Base-by-base conservation (phyloP, 2,797 vertebrate species). In the Argentina silus region DNA sequence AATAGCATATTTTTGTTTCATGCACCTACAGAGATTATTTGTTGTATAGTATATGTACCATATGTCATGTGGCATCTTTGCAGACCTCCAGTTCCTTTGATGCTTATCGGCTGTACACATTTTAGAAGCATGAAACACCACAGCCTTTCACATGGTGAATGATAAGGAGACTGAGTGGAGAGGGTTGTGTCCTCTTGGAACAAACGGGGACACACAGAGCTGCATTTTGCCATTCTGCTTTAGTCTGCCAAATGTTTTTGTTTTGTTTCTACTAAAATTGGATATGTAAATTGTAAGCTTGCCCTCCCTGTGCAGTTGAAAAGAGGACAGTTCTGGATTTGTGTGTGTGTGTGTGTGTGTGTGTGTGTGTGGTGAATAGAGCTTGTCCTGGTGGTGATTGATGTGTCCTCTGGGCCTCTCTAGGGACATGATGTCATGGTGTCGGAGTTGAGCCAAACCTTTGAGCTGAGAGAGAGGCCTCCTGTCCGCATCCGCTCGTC, bases 381-480 rank as follows among this genome's bases (percentile, higher is more conserved):
- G 56, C 56, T 60, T 60, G 57, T 60, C 10, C 9, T 3, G 23
- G 21, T 36, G 21, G 23, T 60, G 86, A 83, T 89, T 75, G 87
- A 82, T n/a, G 60, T 77, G 65, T 48, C 70, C 70, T 63, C 71
- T 59, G 69, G 73, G 73, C 63, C 78, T 78, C 59, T 0, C 0
- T 53, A 67, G 72, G 57, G 68, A 63, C 56, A 36, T 92, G 91
- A 93, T 89, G 91, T 92, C 90, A 93, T 86, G 81, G 88, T 69
- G 78, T 78, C 89, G 84, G 89, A 88, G 88, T 90, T 86, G 85
- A 85, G 90, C 88, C 80, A 78, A 72, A 81, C 73, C 78, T 65
- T 74, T 81, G 19, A 48, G 10, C 63, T 6, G 42, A 12, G 59
- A 36, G 21, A 62, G 60, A 42, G 27, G 21, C 50, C 50, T 53